These are phyloP conservation scores for Meleagris gallopavo DNA, from an alignment of 2,113 vertebrate species.

Conservation along the genomic window DNA sequence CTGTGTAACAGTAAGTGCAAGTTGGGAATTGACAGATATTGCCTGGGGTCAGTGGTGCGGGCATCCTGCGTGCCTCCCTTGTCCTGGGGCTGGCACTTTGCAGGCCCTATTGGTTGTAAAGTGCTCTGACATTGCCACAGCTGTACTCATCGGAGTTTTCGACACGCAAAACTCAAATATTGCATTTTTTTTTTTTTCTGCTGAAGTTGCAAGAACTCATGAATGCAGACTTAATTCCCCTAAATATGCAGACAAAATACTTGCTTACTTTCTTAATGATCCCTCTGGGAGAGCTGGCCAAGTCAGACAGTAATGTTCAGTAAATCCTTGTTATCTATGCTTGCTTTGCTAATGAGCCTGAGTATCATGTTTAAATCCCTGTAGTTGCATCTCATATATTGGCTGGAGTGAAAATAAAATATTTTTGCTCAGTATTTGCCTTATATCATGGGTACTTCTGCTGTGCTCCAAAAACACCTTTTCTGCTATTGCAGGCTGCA, in stretches of 20 bases:
- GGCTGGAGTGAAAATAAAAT: constrained; percentile 30
- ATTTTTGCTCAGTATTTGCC: background rate
- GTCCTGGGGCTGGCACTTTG: background rate
- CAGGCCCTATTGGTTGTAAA: no score
- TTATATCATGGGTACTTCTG: background rate
- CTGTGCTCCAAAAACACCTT: background rate
- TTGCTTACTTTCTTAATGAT: constrained; percentile 24
- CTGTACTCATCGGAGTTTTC: background rate
- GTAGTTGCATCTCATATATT: constrained; percentile 10
- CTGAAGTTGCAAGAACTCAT: background rate
- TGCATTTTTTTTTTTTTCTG: background rate
- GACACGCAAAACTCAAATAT: background rate
- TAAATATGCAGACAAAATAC: background rate
- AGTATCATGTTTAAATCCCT: constrained; percentile 48
- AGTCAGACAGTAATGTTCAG: constrained; percentile 7
- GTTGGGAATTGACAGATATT: fast-evolving
- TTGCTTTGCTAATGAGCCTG: constrained; percentile 53
- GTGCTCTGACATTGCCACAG: background rate
- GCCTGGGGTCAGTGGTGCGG: fast-evolving
- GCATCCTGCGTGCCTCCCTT: background rate
- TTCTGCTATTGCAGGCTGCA: background rate
- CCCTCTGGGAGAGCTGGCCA: constrained; percentile 26
- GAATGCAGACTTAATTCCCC: constrained; percentile 1
- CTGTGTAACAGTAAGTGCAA: background rate
- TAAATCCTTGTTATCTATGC: constrained; percentile 60